phyloP scores from a whole-genome alignment of 2,888 invertebrate species.

The Punctoribates punctum region DNA sequence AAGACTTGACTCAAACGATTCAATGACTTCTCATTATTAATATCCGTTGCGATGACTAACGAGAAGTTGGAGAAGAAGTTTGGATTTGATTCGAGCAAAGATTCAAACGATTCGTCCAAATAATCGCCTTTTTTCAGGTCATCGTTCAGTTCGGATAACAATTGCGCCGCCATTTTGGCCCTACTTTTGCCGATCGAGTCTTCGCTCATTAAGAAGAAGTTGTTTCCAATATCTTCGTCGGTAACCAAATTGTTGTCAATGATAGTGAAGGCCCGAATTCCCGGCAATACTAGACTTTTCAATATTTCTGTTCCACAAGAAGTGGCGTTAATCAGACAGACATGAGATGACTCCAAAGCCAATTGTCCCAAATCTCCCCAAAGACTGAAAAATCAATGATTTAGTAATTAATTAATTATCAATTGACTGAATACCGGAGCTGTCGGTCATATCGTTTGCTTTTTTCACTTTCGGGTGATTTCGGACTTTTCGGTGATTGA shows the following conservation, averaged over 20 bases:
- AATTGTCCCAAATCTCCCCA: slow-evolving; percentile 99
- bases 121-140: slow-evolving; percentile 83
- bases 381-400: slow-evolving; percentile 61
- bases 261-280: slow-evolving; percentile 81
- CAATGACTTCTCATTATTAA: slow-evolving; percentile 58
- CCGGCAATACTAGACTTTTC: slow-evolving; percentile 91
- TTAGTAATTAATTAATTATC: slow-evolving; percentile 18
- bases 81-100: slow-evolving; percentile 76
- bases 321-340: slow-evolving; percentile 90
- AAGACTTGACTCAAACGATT: slow-evolving; percentile 70
- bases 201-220: slow-evolving; percentile 84
- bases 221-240: slow-evolving; percentile 88
- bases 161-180: slow-evolving; percentile 75
- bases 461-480: slow-evolving; percentile 69
- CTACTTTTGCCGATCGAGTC: slow-evolving; percentile 68
- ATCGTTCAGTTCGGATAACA: slow-evolving; percentile 81
- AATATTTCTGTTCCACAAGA: slow-evolving; percentile 90
- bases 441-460: slow-evolving; percentile 76
- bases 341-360: slow-evolving; percentile 78
- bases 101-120: slow-evolving; percentile 74
- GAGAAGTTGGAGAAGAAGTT: slow-evolving; percentile 77
- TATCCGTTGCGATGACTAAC: slow-evolving; percentile 75
- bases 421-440: slow-evolving; percentile 58
- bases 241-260: slow-evolving; percentile 81
- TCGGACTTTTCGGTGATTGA: slow-evolving; percentile 61